Conservation (phyloP, 1,140 invertebrate species). For the Oedothorax gibbosus region DNA sequence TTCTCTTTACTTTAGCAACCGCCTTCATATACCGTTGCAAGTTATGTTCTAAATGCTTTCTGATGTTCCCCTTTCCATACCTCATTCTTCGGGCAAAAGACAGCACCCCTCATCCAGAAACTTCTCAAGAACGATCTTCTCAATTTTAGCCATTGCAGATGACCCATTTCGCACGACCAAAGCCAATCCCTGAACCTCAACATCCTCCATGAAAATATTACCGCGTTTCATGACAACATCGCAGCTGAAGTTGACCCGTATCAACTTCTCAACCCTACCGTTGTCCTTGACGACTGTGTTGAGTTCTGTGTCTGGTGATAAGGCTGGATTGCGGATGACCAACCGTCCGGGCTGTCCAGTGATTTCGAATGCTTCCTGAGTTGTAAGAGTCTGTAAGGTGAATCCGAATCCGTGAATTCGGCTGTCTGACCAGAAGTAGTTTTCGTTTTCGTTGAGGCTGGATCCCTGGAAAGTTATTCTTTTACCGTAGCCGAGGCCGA, state of each 20-base stretch:
- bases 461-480: slow-evolving; percentile 79
- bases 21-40: not conserved
- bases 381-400: slow-evolving; percentile 75
- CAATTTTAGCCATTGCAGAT: not conserved
- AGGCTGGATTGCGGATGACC: slow-evolving; percentile 13
- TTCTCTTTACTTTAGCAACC: too few relatives aligned
- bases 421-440: slow-evolving; percentile 83
- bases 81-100: slow-evolving; percentile 32
- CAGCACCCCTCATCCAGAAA: slow-evolving; percentile 15
- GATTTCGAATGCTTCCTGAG: slow-evolving; percentile 76
- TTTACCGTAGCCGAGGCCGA: slow-evolving; percentile 83
- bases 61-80: not conserved
- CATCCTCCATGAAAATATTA: slow-evolving; percentile 25
- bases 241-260: slow-evolving; percentile 8
- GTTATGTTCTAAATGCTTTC: not conserved
- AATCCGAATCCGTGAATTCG: slow-evolving; percentile 80
- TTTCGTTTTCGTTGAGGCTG: slow-evolving; percentile 73
- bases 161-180: not conserved
- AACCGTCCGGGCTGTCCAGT: slow-evolving; percentile 1
- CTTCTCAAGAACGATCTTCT: slow-evolving; percentile 15
- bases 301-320: not conserved
- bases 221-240: slow-evolving; percentile 13
- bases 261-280: slow-evolving; percentile 22
- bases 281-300: not conserved
- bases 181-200: slow-evolving; percentile 7